Conservation (phyloP, 2,113 vertebrate species). For the Rhinichthys klamathensis region DNA sequence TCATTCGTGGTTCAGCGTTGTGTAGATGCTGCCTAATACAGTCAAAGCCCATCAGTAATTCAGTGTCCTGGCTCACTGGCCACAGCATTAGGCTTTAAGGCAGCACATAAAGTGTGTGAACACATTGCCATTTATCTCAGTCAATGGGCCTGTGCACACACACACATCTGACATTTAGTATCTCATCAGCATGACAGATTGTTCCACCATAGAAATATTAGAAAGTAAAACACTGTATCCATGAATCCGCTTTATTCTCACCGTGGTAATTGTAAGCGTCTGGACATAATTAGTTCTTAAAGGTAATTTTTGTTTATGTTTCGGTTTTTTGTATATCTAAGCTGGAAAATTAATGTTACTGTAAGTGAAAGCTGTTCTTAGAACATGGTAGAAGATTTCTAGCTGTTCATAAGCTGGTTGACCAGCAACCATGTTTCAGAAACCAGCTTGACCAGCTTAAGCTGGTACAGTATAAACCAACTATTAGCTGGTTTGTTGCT, state of each 20-base stretch:
- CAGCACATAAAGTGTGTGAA: conserved; percentile 23
- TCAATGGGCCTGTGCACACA: background rate
- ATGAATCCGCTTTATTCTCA: background rate
- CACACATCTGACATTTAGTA: conserved; percentile 29
- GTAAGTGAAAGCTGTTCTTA: background rate
- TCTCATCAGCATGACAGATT: conserved; percentile 7
- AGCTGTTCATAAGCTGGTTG: background rate
- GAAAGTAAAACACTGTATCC: background rate
- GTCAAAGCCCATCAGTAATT: conserved; percentile 47
- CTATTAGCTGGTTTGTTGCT: background rate
- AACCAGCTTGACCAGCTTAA: too few species aligned
- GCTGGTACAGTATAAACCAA: too few species aligned
- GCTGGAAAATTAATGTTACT: background rate
- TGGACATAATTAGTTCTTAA: conserved; percentile 15
- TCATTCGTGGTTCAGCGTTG: conserved; percentile 2
- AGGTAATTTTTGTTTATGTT: conserved; percentile 4
- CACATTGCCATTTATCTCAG: conserved; percentile 7
- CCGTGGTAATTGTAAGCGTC: background rate
- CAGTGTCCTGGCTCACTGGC: conserved; percentile 35
- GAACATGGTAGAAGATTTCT: background rate
- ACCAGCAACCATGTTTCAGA: too few species aligned
- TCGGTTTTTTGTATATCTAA: background rate
- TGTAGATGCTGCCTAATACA: conserved; percentile 36
- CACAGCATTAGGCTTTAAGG: conserved; percentile 25
- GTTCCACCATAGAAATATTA: conserved; percentile 5